Percentiles rank a stretch among this genome's conserved stretches.
Conservation (phyloP, 1,140 invertebrate species). For the Lordiphosa stackelbergi region DNA sequence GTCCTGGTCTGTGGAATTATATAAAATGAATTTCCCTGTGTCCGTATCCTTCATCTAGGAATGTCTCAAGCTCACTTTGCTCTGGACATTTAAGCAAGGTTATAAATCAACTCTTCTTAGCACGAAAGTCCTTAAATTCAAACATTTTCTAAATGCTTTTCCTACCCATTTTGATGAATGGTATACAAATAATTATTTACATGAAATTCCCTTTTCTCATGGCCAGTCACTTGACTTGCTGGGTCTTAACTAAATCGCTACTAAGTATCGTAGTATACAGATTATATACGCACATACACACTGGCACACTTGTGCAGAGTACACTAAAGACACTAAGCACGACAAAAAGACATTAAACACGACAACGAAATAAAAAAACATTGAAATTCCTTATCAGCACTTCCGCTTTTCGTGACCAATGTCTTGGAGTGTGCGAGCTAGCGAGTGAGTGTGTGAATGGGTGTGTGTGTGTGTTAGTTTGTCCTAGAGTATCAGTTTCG, state of each 20-base stretch:
- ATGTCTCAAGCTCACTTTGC: no score
- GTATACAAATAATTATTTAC: constrained; percentile 24
- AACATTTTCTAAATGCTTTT: no score
- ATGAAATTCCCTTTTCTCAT: constrained; percentile 29
- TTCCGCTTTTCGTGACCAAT: constrained; percentile 77
- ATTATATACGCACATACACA: constrained; percentile 43
- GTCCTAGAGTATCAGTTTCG: constrained; percentile 57
- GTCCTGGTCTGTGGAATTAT: neutral
- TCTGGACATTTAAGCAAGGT: no score
- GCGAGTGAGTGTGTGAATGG: constrained; percentile 16
- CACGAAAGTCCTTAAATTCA: no score
- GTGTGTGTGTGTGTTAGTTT: constrained; percentile 12
- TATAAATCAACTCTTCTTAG: no score
- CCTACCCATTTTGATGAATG: no score
- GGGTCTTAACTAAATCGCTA: constrained; percentile 33
- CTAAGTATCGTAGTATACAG: constrained; percentile 69
- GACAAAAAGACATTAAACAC: constrained; percentile 77
- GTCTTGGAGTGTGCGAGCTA: constrained; percentile 49
- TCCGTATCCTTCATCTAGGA: no score
- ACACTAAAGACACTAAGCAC: constrained; percentile 76
- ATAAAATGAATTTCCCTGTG: no score
- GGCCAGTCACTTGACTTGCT: constrained; percentile 33
- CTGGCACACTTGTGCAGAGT: constrained; percentile 8
- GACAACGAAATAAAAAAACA: constrained; percentile 76
- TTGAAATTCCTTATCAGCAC: constrained; percentile 76